Base-by-base conservation (phyloP, 1,140 invertebrate genomes). In the Carposina sasakii region DNA sequence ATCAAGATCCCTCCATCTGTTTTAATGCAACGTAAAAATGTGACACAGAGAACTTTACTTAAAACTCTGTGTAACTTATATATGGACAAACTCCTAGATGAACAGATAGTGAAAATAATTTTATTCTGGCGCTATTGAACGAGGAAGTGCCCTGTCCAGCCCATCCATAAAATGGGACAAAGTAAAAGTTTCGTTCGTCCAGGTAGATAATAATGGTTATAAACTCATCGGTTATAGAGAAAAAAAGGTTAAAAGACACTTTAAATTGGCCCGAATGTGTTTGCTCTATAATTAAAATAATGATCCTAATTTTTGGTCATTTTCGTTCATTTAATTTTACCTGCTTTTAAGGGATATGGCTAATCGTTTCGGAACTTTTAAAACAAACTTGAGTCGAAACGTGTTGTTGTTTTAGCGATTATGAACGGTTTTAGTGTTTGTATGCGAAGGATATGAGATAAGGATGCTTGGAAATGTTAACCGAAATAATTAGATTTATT, bases 261-360 rank as follows among this genome's bases (percentile, higher is more conserved):
- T 43, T 16, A 64, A 63, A 75, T 67, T 63, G 63, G 59, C 52
- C 67, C 47, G 48, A 58, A 53, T 56, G 49, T 76, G 68, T 72
- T 77, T 71, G 47, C 71, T 71, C 70, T 75, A 70, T 82, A 79
- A 82, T 82, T 82, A 82, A 69, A 46, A 67, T 74, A 78, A 82
- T 82, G 62, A 67, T 49, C 58, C 63, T 70, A 74, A 78, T 79
- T 73, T 65, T 53, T 48, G 62, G 52, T 44, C 54, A 54, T 54
- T 70, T 71, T 60, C 63, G 71, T 76, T 75, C 67, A 51, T 52
- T 51, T 54, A 50, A 37, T 55, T 69, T 65, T 76, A 71, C 71
- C 72, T 76, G 71, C 36, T 46, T 64, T 50, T 37, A 54, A 52
- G 43, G 47, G 41, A 57, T 72, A 76, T 74, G 65, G 71, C 68